phyloP scores from a whole-genome alignment of 2,888 invertebrate species.

The Tiphia femorata region DNA sequence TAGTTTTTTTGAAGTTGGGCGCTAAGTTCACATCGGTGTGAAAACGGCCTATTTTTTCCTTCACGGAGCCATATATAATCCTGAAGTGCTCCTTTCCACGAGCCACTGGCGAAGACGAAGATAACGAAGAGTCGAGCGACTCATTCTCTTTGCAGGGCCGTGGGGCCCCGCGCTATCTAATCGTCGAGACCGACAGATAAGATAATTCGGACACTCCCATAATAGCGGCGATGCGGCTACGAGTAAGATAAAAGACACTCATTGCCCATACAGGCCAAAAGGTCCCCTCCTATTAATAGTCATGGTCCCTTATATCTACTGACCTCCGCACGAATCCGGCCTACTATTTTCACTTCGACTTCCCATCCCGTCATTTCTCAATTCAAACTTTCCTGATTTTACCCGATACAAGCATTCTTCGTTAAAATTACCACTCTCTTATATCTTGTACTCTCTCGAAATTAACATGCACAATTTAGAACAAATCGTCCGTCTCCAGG shows the following conservation, averaged over 20 bases:
- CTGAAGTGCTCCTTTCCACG: neutral
- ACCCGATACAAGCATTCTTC: no score
- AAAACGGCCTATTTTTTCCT: neutral
- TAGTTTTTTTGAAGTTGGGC: no score
- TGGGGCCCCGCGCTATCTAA: conserved; percentile 47
- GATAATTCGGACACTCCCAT: conserved; percentile 35
- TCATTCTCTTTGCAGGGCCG: no score
- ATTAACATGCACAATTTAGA: no score
- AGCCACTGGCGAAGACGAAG: neutral
- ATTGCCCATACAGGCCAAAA: conserved; percentile 20
- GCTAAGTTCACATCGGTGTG: no score
- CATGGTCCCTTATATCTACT: neutral
- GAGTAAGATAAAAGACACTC: conserved; percentile 34
- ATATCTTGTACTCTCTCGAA: no score
- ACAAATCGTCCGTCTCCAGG: no score
- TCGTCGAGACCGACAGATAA: conserved; percentile 47
- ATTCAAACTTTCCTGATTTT: no score
- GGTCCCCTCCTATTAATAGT: conserved; percentile 3
- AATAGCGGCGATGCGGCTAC: conserved; percentile 13
- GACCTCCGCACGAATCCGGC: neutral
- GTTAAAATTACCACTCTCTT: no score
- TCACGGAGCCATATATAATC: neutral
- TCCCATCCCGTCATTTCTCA: no score
- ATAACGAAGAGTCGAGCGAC: neutral
- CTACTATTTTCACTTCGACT: neutral